Conservation (phyloP, 2,113 vertebrate genomes). For the Dipodomys ordii region DNA sequence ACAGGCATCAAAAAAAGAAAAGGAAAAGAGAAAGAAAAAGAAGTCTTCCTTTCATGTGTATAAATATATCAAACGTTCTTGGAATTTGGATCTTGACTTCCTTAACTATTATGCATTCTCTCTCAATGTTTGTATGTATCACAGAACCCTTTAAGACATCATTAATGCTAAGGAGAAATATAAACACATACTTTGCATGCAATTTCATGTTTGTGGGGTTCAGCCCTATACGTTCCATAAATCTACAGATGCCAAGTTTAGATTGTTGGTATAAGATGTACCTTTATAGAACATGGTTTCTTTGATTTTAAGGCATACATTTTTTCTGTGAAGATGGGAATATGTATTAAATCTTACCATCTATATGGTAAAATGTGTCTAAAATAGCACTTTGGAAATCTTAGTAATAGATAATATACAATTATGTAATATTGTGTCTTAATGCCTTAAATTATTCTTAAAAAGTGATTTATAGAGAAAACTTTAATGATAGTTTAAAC, state of each 20-base stretch:
- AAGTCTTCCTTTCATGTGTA: background rate
- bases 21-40: background rate
- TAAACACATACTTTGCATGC: background rate
- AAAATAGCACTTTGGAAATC: conserved; percentile 25
- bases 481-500: background rate
- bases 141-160: conserved; percentile 30
- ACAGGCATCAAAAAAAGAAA: no score
- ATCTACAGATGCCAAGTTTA: background rate
- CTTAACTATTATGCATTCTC: background rate
- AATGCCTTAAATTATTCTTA: conserved; percentile 34
- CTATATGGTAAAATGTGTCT: background rate
- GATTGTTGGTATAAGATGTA: background rate
- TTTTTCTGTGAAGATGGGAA: conserved; percentile 26
- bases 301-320: conserved; percentile 25
- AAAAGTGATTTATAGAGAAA: background rate
- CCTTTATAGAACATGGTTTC: background rate
- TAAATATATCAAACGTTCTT: conserved; percentile 19
- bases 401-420: background rate
- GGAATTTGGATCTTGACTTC: conserved; percentile 48
- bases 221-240: background rate
- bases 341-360: background rate
- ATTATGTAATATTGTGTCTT: background rate
- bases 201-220: conserved; percentile 19
- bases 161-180: conserved; percentile 14
- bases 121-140: background rate